phyloP scores from a whole-genome alignment of 2,888 invertebrate genomes.

The Trypoxylon attenuatum region DNA sequence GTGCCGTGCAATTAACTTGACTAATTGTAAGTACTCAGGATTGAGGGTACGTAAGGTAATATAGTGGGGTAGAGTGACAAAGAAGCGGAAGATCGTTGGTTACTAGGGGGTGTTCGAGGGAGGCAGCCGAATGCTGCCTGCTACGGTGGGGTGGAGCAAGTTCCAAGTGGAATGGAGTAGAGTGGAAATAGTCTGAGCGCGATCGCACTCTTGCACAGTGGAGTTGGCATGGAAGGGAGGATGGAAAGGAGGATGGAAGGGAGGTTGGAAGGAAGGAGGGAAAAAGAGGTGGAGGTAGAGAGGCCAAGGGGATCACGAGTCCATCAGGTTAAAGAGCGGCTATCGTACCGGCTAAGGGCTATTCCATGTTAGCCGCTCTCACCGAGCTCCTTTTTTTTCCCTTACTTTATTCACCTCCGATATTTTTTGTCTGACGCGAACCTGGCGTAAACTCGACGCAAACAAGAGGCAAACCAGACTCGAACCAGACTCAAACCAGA shows the following conservation, averaged over 20 bases:
- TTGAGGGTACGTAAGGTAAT: too few relatives aligned
- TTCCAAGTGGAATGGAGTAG: neutral
- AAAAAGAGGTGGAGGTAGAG: conserved; percentile 43
- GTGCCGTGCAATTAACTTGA: too few relatives aligned
- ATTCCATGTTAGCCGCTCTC: conserved; percentile 73
- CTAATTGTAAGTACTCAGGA: too few relatives aligned
- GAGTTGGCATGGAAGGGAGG: neutral
- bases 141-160: too few relatives aligned
- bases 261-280: conserved; percentile 10
- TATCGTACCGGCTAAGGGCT: conserved; percentile 73
- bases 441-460: conserved; percentile 70
- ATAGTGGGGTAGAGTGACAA: too few relatives aligned
- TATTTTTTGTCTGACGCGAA: conserved; percentile 56
- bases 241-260: neutral
- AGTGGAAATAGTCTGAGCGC: too few relatives aligned
- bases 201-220: too few relatives aligned
- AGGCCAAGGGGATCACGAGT: conserved; percentile 64
- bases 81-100: too few relatives aligned
- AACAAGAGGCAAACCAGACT: too few relatives aligned
- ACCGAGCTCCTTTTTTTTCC: conserved; percentile 63
- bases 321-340: conserved; percentile 72
- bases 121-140: too few relatives aligned
- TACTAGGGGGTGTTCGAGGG: too few relatives aligned
- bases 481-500: too few relatives aligned
- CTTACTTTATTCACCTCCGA: conserved; percentile 52